Evolutionary conservation across 2,113 vertebrate species (phyloP).

Genomic region (Synchiropus splendidus): DNA sequence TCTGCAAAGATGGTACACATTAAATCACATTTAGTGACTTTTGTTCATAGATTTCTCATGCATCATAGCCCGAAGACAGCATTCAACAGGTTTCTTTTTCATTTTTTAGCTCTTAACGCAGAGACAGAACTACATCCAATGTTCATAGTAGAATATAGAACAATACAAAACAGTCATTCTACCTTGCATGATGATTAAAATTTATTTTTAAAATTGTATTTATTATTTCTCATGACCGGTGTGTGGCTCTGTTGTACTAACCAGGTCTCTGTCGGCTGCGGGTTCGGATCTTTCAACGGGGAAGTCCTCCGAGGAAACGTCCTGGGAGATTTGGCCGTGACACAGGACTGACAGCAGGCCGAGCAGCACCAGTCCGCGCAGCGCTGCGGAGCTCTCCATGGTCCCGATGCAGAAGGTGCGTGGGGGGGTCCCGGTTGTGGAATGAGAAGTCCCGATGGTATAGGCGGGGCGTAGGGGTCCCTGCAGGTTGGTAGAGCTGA

Average conservation of each 20-base stretch:
- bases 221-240: no score
- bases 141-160: no score
- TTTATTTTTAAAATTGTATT: no score
- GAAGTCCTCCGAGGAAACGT: constrained; percentile 50
- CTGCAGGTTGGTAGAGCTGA: constrained; percentile 7
- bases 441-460: constrained; percentile 2
- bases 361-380: constrained; percentile 45
- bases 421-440: constrained; percentile 1
- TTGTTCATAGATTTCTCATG: no score
- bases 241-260: constrained; percentile 30
- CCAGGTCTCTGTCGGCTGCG: constrained; percentile 59
- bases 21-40: no score
- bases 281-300: constrained; percentile 33
- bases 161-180: no score
- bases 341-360: constrained; percentile 42
- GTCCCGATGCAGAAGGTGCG: constrained; percentile 25
- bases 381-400: constrained; percentile 57
- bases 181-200: no score
- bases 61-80: no score
- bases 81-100: no score
- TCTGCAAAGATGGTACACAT: constrained; percentile 31
- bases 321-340: constrained; percentile 47
- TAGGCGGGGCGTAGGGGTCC: not conserved
- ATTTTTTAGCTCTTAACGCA: no score
- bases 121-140: no score